Conservation (phyloP, 2,113 vertebrate species). For the Gobio gobio region DNA sequence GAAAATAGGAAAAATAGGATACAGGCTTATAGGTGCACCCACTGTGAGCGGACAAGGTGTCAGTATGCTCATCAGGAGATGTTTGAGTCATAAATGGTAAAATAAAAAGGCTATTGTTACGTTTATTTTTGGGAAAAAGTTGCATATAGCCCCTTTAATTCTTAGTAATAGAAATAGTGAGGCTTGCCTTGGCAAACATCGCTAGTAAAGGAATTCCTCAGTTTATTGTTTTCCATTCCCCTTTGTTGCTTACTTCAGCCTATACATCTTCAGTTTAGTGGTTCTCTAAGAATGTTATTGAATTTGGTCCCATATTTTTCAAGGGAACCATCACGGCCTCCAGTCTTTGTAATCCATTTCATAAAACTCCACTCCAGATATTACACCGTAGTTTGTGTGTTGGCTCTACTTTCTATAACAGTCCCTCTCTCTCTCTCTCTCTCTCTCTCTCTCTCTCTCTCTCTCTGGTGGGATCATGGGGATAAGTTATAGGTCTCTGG, state of each 20-base stretch:
- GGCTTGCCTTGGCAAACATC: not conserved
- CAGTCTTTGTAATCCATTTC: constrained; percentile 51
- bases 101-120: too few species aligned
- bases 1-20: too few species aligned
- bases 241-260: not conserved
- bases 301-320: not conserved
- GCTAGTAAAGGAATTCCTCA: not conserved
- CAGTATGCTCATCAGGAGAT: too few species aligned
- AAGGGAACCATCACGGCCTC: not conserved
- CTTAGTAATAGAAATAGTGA: not conserved
- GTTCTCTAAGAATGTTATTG: not conserved
- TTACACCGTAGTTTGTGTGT: constrained; percentile 61
- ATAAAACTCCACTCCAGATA: constrained; percentile 58
- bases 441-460: constrained; percentile 43
- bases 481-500: constrained; percentile 70
- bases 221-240: not conserved
- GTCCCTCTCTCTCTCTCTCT: constrained; percentile 58
- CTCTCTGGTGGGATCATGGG: constrained; percentile 75
- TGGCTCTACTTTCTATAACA: constrained; percentile 80
- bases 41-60: too few species aligned
- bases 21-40: too few species aligned
- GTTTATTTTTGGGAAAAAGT: too few species aligned
- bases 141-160: too few species aligned
- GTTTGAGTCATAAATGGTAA: too few species aligned
- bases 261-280: not conserved